Conservation (phyloP, 2,113 vertebrate species). For the Chamaea fasciata region DNA sequence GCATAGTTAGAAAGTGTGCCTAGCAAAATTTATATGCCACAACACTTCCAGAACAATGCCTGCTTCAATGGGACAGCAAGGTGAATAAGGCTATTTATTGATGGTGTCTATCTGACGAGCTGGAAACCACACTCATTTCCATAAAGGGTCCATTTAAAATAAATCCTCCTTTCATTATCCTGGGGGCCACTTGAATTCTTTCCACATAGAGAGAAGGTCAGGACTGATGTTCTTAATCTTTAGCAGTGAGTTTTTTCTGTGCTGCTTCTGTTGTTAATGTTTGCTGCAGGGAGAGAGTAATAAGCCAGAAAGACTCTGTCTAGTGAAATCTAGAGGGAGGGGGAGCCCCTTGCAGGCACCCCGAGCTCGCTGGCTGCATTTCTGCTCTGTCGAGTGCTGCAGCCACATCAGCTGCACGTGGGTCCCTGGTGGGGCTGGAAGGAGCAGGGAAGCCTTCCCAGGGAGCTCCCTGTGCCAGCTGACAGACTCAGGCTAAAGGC, state of each 20-base stretch:
- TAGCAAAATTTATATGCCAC: conserved; percentile 21
- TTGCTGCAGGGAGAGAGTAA: conserved; percentile 42
- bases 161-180: conserved; percentile 61
- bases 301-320: conserved; percentile 26
- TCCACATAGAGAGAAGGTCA: conserved; percentile 28
- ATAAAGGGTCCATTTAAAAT: conserved; percentile 62
- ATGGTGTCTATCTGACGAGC: conserved; percentile 10
- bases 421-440: neutral
- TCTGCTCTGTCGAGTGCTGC: neutral
- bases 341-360: neutral
- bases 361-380: accelerated
- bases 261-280: conserved; percentile 41
- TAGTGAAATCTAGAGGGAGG: neutral
- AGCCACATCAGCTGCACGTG: accelerated
- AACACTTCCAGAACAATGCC: conserved; percentile 23
- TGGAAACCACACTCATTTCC: conserved; percentile 54
- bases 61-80: conserved; percentile 43
- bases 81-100: conserved; percentile 50
- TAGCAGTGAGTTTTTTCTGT: neutral
- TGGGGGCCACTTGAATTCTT: conserved; percentile 59
- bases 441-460: neutral
- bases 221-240: conserved; percentile 53
- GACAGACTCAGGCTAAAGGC: neutral
- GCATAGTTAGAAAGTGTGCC: neutral
- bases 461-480: neutral